Conservation (phyloP, 1,140 invertebrate genomes). For the Saxidomus purpurata region DNA sequence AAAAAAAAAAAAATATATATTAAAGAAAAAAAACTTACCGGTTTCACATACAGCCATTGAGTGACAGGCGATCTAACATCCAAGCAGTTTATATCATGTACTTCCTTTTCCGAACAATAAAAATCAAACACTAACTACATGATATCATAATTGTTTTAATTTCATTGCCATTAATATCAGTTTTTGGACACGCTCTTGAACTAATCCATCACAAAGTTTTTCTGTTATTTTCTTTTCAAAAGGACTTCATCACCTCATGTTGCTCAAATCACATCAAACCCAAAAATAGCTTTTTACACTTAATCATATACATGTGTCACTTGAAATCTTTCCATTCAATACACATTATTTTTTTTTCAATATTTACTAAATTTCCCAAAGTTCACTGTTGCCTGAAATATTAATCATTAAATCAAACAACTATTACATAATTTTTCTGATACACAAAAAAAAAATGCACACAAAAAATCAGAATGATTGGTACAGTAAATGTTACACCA, state of each 20-base stretch:
- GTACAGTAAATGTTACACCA: background rate
- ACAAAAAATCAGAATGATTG: too few relatives aligned
- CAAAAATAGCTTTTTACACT: background rate
- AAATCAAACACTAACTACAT: background rate
- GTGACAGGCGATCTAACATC: background rate
- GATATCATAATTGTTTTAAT: background rate
- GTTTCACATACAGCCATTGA: conserved; percentile 25
- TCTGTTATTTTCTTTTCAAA: too few relatives aligned
- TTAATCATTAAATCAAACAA: too few relatives aligned
- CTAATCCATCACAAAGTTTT: background rate
- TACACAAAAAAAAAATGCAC: too few relatives aligned
- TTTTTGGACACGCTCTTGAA: background rate
- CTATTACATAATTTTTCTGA: too few relatives aligned
- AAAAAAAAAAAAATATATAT: background rate
- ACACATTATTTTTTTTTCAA: too few relatives aligned
- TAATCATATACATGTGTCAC: background rate
- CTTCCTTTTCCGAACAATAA: background rate
- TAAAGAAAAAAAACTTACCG: background rate
- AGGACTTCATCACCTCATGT: too few relatives aligned
- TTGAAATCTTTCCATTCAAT: too few relatives aligned
- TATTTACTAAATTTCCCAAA: too few relatives aligned
- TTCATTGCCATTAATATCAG: background rate
- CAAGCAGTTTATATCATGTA: background rate
- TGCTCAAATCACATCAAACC: too few relatives aligned
- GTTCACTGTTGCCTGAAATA: too few relatives aligned